Evolutionary conservation across 2,888 invertebrate species (phyloP), one percentile per base, ranked within the genome.

Genomic region (Chaitophorus viminalis): DNA sequence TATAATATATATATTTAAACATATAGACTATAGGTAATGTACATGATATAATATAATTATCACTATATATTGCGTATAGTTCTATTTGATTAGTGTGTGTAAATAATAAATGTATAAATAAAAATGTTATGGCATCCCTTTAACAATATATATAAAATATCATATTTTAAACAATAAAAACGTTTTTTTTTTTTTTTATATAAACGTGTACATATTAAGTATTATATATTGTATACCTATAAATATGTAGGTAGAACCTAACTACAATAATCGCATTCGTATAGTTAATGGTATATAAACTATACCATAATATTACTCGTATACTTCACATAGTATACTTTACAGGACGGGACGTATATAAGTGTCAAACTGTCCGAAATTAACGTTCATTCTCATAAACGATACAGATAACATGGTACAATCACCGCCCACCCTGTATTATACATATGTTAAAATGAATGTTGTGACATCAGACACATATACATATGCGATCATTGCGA

Each of bases 101-200:
- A 70, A n/a, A n/a, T 17, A 29, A 70, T 29, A 70, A 29, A 29
- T 14, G 29, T 70, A 70, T 29, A 70, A 29, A 70, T 29, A 70
- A 70, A 70, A 70, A 70, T 70, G 70, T 70, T 70, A 70, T 70
- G 70, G 70, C 70, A 70, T 70, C 70, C 70, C 70, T 70, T 70
- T 70, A 70, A 70, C 70, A 70, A 70, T 70, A 70, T 70, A 70
- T 29, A 29, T 14, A 70, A 70, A 9, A n/a, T 60, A 60, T 65
- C 25, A n/a, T 29, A 14, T 29, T 70, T 17, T 70, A 31, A 29
- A 70, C 70, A 70, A 70, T 65, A 70, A 70, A 29, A 17, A 60
- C 60, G 11, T 29, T 5, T 70, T 70, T 29, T 17, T 29, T 70
- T 11, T 2, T 70, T 29, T 9, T n/a, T n/a, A 8, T 3, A 29